phyloP scores from a whole-genome alignment of 2,797 vertebrate species.

The Brotula barbata region DNA sequence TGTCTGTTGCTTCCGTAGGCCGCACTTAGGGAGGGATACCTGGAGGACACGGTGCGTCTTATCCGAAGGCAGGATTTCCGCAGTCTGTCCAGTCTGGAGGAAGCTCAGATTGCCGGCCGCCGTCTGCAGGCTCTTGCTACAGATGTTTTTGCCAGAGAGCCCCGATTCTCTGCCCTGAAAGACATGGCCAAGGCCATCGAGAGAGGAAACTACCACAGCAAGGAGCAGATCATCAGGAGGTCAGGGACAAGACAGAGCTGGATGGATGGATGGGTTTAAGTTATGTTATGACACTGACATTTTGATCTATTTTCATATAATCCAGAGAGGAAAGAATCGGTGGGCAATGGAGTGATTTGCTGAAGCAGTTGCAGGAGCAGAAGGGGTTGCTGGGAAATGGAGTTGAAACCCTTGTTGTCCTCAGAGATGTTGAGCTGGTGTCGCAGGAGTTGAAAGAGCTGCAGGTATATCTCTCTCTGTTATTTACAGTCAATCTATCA shows the following conservation, averaged over 20 bases:
- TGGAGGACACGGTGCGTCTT: constrained; percentile 81
- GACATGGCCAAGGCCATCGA: constrained; percentile 80
- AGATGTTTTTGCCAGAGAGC: constrained; percentile 81
- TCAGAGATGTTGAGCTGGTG: constrained; percentile 80
- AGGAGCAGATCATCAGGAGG: constrained; percentile 76
- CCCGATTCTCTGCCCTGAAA: constrained; percentile 81
- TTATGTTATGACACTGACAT: neutral
- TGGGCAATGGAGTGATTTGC: constrained; percentile 80
- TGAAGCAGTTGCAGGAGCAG: constrained; percentile 79
- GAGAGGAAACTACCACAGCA: constrained; percentile 83
- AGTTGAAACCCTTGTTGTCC: constrained; percentile 74
- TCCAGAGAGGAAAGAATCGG: constrained; percentile 82
- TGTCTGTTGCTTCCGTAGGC: constrained; percentile 40
- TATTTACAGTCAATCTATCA: too few species aligned
- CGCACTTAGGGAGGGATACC: constrained; percentile 81
- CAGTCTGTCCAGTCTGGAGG: constrained; percentile 62
- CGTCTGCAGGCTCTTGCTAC: constrained; percentile 85
- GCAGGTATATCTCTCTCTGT: constrained; percentile 73
- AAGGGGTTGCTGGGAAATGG: constrained; percentile 67
- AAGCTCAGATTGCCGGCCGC: constrained; percentile 78
- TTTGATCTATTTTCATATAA: neutral
- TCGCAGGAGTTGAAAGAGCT: constrained; percentile 83
- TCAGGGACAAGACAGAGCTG: constrained; percentile 52
- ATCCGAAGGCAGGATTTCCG: constrained; percentile 78
- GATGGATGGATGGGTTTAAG: neutral